Conservation (phyloP, 2,797 vertebrate genomes). For the Catamblyrhynchus diadema region DNA sequence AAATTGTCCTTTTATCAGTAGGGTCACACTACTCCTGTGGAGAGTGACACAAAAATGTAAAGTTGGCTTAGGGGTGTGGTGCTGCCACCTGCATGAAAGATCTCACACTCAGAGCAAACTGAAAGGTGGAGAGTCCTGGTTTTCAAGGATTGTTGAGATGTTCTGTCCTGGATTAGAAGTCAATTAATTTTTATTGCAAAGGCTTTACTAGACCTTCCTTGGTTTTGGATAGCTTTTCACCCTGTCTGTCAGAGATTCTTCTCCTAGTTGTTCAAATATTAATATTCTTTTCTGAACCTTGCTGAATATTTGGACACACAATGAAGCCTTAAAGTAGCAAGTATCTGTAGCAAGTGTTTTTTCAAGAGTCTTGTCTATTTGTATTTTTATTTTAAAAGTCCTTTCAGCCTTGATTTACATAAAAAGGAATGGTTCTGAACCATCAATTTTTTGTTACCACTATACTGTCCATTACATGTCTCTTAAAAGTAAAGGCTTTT, state of each 20-base stretch:
- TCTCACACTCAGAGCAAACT: not conserved
- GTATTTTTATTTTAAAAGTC: not conserved
- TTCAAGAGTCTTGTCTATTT: not conserved
- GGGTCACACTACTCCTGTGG: not conserved
- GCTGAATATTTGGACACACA: not conserved
- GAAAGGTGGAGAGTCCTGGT: not conserved
- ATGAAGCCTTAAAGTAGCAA: not conserved
- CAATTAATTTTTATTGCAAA: not conserved
- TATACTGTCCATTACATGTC: not conserved
- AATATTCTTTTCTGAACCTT: not conserved
- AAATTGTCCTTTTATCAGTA: not conserved
- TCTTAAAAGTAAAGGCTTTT: not conserved
- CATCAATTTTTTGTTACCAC: not conserved
- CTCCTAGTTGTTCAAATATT: not conserved
- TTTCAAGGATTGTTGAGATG: not conserved
- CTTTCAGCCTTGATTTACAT: not conserved
- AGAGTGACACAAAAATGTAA: not conserved
- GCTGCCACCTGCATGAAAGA: not conserved
- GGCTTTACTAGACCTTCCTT: not conserved
- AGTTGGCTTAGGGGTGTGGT: not conserved
- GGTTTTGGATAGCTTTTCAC: not conserved
- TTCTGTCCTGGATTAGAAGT: not conserved
- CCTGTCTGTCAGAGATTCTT: not conserved
- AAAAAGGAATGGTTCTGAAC: not conserved
- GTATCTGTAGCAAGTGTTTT: not conserved